These are phyloP conservation scores for Meta bourneti DNA, from an alignment of 2,888 invertebrate genomes.

Conservation along the genomic window DNA sequence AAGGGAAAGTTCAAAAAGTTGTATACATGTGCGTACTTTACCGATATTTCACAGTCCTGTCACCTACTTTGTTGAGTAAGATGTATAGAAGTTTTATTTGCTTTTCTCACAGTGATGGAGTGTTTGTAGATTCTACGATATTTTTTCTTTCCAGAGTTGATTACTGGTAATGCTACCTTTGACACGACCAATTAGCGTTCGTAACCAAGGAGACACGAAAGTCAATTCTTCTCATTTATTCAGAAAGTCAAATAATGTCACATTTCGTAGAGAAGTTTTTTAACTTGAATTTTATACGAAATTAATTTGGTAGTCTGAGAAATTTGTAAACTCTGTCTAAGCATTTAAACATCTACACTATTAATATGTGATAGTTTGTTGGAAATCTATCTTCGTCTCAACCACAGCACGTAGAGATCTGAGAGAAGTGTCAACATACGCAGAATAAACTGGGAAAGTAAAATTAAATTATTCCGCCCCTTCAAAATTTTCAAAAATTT, in stretches of 20 bases:
- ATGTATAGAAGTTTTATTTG: constrained; percentile 25
- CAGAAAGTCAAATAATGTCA: neutral
- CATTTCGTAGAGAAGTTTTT: neutral
- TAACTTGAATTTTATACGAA: neutral
- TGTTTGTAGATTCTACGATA: neutral
- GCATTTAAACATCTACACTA: no score
- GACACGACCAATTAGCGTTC: neutral
- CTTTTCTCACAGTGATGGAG: neutral
- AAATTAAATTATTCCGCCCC: no score
- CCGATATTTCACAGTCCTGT: constrained; percentile 34
- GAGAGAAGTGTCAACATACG: no score
- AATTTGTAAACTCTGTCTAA: no score
- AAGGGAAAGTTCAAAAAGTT: constrained; percentile 6
- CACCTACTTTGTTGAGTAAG: constrained; percentile 44
- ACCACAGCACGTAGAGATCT: no score
- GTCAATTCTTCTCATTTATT: neutral
- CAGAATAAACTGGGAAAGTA: no score
- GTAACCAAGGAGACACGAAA: neutral
- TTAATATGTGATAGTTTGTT: no score
- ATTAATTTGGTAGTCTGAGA: no score
- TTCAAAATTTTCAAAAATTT: no score
- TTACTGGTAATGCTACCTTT: neutral
- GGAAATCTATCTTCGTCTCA: no score
- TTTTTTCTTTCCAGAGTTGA: neutral
- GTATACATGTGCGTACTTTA: neutral